phyloP scores from a whole-genome alignment of 2,113 vertebrate genomes.

The Bos indicus region DNA sequence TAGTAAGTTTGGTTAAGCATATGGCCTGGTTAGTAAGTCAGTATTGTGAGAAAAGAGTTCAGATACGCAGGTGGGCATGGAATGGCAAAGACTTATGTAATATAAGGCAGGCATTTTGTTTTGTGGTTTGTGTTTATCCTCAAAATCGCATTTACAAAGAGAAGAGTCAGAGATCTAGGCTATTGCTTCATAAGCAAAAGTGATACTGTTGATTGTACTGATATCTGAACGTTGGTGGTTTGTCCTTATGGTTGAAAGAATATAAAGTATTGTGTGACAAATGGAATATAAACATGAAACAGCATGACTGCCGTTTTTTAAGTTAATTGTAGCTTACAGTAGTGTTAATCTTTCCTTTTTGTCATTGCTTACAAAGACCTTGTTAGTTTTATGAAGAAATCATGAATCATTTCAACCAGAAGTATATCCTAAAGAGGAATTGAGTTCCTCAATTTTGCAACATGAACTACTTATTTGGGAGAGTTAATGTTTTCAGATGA shows the following conservation, averaged over 20 bases:
- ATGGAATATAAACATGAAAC: constrained; percentile 41
- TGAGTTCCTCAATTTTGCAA: constrained; percentile 16
- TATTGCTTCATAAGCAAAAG: not conserved
- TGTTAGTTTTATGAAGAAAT: constrained; percentile 56
- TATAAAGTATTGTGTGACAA: constrained; percentile 48
- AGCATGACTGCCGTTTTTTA: constrained; percentile 44
- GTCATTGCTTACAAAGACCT: constrained; percentile 38
- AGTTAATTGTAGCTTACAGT: constrained; percentile 49
- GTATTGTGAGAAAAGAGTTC: not conserved
- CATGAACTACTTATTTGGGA: constrained; percentile 21
- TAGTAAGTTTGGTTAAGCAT: not conserved
- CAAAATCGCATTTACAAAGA: not conserved
- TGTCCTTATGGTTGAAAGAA: constrained; percentile 12
- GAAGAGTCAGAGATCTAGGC: not conserved
- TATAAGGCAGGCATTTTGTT: not conserved
- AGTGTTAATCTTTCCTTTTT: constrained; percentile 60
- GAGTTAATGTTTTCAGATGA: constrained; percentile 50
- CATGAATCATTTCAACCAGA: constrained; percentile 39
- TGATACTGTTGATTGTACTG: not conserved
- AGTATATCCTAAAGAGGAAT: constrained; percentile 14
- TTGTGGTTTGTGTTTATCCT: not conserved
- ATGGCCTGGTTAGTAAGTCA: not conserved
- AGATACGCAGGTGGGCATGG: not conserved
- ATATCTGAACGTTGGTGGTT: not conserved
- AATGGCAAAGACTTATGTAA: not conserved